Conservation (phyloP, 2,888 invertebrate species). For the Eupithecia centaureata region DNA sequence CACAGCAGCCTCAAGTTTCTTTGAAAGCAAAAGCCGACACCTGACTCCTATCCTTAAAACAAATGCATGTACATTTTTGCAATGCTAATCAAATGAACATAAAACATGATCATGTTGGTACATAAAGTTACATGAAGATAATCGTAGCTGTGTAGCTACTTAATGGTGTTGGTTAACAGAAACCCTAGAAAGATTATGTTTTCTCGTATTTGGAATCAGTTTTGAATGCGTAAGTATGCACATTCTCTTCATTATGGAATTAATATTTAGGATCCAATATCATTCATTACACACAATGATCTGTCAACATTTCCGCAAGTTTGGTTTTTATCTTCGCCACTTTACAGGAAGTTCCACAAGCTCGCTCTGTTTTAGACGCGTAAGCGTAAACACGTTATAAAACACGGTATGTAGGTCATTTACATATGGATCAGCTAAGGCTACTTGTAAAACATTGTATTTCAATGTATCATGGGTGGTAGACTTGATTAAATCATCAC, state of each 20-base stretch:
- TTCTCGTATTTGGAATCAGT: not conserved
- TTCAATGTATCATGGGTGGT: constrained; percentile 18
- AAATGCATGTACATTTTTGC: not conserved
- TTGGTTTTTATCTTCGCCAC: constrained; percentile 48
- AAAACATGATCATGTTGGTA: not conserved
- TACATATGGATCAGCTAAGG: constrained; percentile 15
- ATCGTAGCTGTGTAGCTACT: not conserved
- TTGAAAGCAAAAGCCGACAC: constrained; percentile 10
- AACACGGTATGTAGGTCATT: constrained; percentile 37
- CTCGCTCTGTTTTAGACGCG: constrained; percentile 19
- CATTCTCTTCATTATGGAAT: not conserved
- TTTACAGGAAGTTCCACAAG: constrained; percentile 49
- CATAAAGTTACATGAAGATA: not conserved
- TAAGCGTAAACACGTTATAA: constrained; percentile 52
- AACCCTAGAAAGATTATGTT: not conserved
- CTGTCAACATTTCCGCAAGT: constrained; percentile 49
- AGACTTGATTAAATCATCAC: constrained; percentile 18
- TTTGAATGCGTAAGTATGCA: not conserved
- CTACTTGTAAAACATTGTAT: constrained; percentile 19
- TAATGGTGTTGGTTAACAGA: not conserved
- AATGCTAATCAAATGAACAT: not conserved
- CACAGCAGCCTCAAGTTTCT: constrained; percentile 24
- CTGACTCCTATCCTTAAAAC: not conserved
- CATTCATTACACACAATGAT: constrained; percentile 27
- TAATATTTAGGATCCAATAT: not conserved